Base-by-base conservation (phyloP, 2,797 vertebrate genomes). In the Erpetoichthys calabaricus region DNA sequence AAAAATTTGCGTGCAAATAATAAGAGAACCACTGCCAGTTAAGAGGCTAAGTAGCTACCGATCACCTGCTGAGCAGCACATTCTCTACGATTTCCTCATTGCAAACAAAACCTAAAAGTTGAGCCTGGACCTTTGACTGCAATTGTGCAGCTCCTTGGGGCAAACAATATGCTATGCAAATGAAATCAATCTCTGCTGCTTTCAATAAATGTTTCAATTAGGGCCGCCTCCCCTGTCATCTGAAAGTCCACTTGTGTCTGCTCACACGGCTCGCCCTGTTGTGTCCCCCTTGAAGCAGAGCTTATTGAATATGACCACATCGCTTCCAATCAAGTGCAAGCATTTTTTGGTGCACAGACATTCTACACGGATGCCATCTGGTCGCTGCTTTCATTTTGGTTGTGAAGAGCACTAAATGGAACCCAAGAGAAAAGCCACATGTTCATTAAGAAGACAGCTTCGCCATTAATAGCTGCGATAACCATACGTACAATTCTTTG, bases 281-380 rank as follows among this genome's bases (percentile, higher is more conserved):
- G 53, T 42, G 7, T 43, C 44, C 41, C 41, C 44, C 45, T 25
- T 56, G 45, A 41, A 47, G 61, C 59, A 66, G 58, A 46, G 25
- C 47, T 55, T 47, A 4, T 56, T 47, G 45, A 61, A 60, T 64
- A 56, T 58, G 61, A 64, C 56, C 43, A 44, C 59, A 60, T 63
- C 52, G 47, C 57, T 68, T 66, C 63, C 50, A 47, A 53, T 65
- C 65, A 59, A 60, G 58, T 59, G 7, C 45, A 64, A 54, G 52
- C 64, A 58, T 58, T 64, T 25, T 62, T 66, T 66, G 64, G 52
- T 70, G 59, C 64, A 62, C 64, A 66, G 66, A 68, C 64, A 64
- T 59, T 53, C 57, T 60, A 55, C 58, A 52, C 57, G 63, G 63
- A 59, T 67, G 63, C 63, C 67, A 68, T 70, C 66, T 70, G 68